These are phyloP conservation scores for Zapornia atra DNA, from an alignment of 2,113 vertebrate species.

Conservation along the genomic window DNA sequence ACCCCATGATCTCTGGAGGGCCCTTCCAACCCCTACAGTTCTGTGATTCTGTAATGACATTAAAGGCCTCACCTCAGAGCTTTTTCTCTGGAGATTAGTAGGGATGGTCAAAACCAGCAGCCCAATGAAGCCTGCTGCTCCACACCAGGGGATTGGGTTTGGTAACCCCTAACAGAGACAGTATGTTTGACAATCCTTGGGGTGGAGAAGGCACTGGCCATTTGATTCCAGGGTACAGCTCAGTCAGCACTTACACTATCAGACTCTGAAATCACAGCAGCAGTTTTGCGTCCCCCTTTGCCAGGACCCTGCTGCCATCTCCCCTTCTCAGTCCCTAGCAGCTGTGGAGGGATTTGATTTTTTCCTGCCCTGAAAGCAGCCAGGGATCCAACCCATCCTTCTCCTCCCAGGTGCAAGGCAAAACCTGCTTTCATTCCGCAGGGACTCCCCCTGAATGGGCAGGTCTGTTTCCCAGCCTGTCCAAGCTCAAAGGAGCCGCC, in stretches of 20 bases:
- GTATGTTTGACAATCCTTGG: neutral
- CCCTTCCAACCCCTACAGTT: no score
- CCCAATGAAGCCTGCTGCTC: neutral
- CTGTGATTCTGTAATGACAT: neutral
- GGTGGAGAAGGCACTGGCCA: neutral
- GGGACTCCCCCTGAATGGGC: neutral
- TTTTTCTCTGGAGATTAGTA: neutral
- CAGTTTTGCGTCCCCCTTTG: neutral
- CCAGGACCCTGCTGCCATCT: neutral
- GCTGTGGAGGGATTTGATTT: neutral
- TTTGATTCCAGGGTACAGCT: neutral
- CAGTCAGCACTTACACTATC: neutral
- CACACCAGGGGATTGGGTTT: neutral
- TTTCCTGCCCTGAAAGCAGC: neutral
- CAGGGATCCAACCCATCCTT: neutral
- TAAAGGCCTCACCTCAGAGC: neutral
- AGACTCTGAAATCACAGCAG: neutral
- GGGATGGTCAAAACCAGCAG: neutral
- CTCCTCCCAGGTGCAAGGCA: accelerated
- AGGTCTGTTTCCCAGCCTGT: neutral
- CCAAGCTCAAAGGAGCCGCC: neutral
- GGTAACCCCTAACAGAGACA: neutral
- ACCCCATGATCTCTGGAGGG: no score
- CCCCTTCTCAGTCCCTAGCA: neutral
- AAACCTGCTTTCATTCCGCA: neutral